Base-by-base conservation (phyloP, 2,113 vertebrate species). In the Protobothrops mucrosquamatus region DNA sequence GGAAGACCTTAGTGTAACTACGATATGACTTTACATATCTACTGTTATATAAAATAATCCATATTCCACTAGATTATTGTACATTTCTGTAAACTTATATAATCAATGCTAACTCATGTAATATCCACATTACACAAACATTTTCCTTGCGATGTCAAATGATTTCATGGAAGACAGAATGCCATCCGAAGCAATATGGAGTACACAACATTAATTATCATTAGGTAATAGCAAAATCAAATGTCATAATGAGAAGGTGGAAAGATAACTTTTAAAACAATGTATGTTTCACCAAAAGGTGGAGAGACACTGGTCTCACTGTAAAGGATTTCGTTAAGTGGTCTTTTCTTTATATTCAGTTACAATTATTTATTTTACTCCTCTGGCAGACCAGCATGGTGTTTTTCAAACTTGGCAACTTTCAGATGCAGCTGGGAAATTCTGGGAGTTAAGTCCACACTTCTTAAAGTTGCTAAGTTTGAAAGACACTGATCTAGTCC, bases 61-160 rank as follows among this genome's bases (percentile, higher is more conserved):
- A 95, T 74, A 74, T 34, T 91, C 94, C 93, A 96, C 91, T 85
- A 89, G 55, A 93, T 94, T 81, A 69, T 69, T 69, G 87, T 29
- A 14, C n/a, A n/a, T 46, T 96, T 24, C 87, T 92, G 43, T 48
- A 95, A 95, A 85, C 2, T 9, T 81, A 81, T 87, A 55, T 90
- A 93, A 52, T 92, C 56, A 94, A 92, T 59, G 81, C 26, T 57
- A 94, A 92, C 29, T 95, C 94, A 86, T 89, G 34, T n/a, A 96
- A 94, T 11, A 91, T 69, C 86, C 92, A 61, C n/a, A 87, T 95
- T 93, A 94, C 95, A 94, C 94, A 95, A 96, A 96, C 94, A 96
- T 95, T n/a, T 46, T 81, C 91, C 56, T 46, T 93, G 46, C 46
- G 92, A 93, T 81, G 54, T 88, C 24, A 94, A 94, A 96, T 95